phyloP scores from a whole-genome alignment of 2,113 vertebrate species.

The Cariama cristata region DNA sequence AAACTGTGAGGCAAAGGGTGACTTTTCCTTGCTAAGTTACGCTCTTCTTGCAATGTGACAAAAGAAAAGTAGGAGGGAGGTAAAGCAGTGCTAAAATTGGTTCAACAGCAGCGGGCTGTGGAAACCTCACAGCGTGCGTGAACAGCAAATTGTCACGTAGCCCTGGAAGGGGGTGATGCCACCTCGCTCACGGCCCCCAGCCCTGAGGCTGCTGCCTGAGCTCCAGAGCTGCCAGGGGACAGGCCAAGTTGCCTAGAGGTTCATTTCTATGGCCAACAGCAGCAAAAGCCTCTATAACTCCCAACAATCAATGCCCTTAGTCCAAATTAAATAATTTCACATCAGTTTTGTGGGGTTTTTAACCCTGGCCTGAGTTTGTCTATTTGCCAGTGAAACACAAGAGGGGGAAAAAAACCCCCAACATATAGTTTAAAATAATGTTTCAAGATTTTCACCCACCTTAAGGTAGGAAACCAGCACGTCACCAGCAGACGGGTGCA shows the following conservation, averaged over 20 bases:
- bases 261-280: background rate
- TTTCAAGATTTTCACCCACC: background rate
- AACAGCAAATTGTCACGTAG: background rate
- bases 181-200: background rate
- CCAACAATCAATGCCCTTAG: background rate
- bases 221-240: background rate
- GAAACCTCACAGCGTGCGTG: background rate
- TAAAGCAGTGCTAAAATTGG: background rate
- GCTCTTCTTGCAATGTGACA: background rate
- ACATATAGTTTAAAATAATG: background rate
- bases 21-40: background rate
- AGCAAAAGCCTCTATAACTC: background rate
- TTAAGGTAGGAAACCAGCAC: background rate
- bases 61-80: background rate
- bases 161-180: background rate
- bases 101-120: background rate
- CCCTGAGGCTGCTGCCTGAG: fast-evolving
- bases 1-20: background rate
- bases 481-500: background rate
- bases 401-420: fast-evolving
- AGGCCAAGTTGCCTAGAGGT: background rate
- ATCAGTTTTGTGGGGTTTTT: background rate
- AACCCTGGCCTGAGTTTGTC: background rate
- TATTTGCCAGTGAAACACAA: background rate
- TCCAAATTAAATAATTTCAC: background rate